phyloP scores from a whole-genome alignment of 2,113 vertebrate genomes.

The Triplophysa tibetana region DNA sequence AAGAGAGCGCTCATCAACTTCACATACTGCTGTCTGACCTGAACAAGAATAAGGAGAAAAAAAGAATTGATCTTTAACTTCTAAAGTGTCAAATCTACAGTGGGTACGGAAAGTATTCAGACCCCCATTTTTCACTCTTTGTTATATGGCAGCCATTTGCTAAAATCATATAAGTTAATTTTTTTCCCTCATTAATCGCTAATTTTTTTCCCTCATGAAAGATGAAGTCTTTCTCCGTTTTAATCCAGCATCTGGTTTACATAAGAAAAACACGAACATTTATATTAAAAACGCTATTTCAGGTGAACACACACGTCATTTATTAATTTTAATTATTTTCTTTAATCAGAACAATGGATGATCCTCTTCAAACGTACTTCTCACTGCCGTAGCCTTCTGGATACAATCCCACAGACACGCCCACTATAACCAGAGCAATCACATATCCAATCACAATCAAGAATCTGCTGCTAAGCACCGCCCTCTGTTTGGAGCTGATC shows the following conservation, averaged over 20 bases:
- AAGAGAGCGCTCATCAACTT: background rate
- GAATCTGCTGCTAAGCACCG: conserved; percentile 10
- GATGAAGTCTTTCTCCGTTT: no score
- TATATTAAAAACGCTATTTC: no score
- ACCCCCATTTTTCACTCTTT: no score
- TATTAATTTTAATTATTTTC: background rate
- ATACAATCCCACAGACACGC: background rate
- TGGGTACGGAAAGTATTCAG: no score
- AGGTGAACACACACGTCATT: no score
- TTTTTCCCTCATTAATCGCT: no score
- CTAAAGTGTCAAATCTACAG: no score
- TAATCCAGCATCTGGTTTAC: conserved; percentile 39
- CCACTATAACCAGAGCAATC: conserved; percentile 1
- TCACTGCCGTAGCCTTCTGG: background rate
- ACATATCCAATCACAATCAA: conserved; percentile 40
- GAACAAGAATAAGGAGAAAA: background rate
- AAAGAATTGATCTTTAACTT: no score
- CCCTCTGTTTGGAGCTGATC: conserved; percentile 13
- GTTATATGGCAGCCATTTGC: no score
- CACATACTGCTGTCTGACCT: conserved; percentile 38
- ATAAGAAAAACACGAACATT: background rate
- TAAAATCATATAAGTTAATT: no score
- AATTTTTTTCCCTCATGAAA: no score
- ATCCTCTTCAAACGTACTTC: background rate
- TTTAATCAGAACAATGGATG: no score